Conservation (phyloP, 2,113 vertebrate genomes). For the Ancistrus triradiatus region DNA sequence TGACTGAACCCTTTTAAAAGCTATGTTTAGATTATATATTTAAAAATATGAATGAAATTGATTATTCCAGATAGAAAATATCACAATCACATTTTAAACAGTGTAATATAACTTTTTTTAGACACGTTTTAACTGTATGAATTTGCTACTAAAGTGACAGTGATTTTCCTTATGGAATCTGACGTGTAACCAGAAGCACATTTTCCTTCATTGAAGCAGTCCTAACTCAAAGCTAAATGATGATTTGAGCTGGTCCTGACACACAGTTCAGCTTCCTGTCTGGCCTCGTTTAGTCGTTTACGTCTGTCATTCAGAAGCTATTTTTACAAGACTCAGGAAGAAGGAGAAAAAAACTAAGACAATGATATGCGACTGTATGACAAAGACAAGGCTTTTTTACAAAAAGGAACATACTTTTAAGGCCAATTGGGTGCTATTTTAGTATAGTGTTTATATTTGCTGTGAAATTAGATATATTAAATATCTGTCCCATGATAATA, state of each 20-base stretch:
- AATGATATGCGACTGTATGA: slow-evolving; percentile 31
- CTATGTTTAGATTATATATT: no score
- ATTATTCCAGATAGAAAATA: no score
- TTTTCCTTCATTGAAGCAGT: background rate
- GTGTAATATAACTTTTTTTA: no score
- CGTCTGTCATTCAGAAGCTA: slow-evolving; percentile 67
- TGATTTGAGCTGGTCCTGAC: slow-evolving; percentile 30
- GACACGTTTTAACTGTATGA: no score
- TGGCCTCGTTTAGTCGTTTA: slow-evolving; percentile 61
- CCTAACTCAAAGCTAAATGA: background rate
- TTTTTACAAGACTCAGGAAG: slow-evolving; percentile 68
- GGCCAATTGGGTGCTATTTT: no score
- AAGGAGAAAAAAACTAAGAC: slow-evolving; percentile 21
- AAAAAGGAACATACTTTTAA: no score
- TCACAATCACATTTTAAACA: no score
- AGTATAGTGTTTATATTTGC: no score
- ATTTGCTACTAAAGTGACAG: background rate
- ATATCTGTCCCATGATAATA: no score
- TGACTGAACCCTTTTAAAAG: no score
- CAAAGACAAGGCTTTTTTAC: slow-evolving; percentile 25
- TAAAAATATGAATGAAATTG: no score
- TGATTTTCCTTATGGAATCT: background rate
- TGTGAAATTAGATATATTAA: no score
- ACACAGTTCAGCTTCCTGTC: slow-evolving; percentile 58
- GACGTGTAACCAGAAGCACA: background rate